Evolutionary conservation across 92 coral and sea anemone species (phyloP), one percentile per base, ranked within the genome.

Genomic region (Chrysogorgia sp.): DNA sequence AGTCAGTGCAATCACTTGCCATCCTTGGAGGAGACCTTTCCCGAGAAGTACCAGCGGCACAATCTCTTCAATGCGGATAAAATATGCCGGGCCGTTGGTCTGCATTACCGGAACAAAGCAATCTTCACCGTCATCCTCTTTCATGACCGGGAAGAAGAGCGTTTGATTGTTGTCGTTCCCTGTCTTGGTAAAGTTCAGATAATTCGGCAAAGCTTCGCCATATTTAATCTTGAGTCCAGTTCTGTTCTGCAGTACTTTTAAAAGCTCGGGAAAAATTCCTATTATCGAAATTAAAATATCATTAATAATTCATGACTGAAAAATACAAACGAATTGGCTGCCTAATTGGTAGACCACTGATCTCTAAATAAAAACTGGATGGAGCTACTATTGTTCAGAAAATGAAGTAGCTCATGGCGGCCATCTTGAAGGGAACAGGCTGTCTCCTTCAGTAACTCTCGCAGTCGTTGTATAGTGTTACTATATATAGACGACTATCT

Each of bases 1-100:
- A 7, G 96, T 92, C 41, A 93, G 57, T 0, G 93, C 97, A 34
- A 93, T 93, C 53, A 93, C 84, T 50, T 89, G 97, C 17, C 96
- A 90, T 7, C 97, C 97, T 32, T 91, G 92, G 15, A 90, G 83
- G 62, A 93, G 84, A 10, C 96, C 92, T 15, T 74, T 85, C 0
- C 91, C 97, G 19, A 93, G 92, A 66, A 91, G 91, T 1, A 75
- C 69, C 34, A 93, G 79, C 15, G 97, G 97, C 33, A 88, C 86
- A 64, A 88, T 66, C 30, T 74, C 75, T 57, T 93, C 34, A 14
- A 56, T 52, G 35, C 69, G 79, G 10, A 83, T 76, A 41, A 86
- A 53, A 32, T 86, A 86, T 26, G 86, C 90, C 10, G 90, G 86
- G 12, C 90, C 90, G 21, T 76, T 55, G 22, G 90, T 80, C 63